Evolutionary conservation across 1,140 invertebrate genomes (phyloP).

Genomic region (Epicauta chinensis): DNA sequence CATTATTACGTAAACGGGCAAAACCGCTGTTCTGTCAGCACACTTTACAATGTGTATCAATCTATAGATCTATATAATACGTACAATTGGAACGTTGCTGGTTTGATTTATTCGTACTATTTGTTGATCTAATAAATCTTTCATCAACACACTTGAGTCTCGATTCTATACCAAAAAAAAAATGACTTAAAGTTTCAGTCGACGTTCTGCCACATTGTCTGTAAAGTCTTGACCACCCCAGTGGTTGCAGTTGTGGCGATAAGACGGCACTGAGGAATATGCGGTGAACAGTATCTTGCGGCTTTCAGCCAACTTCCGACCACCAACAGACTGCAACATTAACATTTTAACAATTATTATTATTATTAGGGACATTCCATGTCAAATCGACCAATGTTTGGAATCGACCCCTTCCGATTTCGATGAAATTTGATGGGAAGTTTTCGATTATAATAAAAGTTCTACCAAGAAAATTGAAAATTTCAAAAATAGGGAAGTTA

Average conservation of each 20-base stretch:
- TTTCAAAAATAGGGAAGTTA: no score
- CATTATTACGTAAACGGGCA: constrained; percentile 6
- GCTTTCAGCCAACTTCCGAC: background rate
- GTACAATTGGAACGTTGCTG: background rate
- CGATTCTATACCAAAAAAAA: no score
- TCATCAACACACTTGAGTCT: constrained; percentile 5
- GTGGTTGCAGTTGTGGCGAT: constrained; percentile 2
- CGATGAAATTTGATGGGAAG: no score
- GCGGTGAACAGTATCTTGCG: constrained; percentile 3
- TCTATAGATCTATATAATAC: no score
- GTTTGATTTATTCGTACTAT: constrained; percentile 17
- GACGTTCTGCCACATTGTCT: background rate
- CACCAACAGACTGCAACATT: no score
- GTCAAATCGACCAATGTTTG: no score
- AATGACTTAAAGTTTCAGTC: no score
- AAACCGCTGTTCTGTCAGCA: background rate
- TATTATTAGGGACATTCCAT: no score
- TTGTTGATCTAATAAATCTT: constrained; percentile 14
- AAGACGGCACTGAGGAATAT: constrained; percentile 12
- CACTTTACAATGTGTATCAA: background rate
- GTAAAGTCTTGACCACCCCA: constrained; percentile 3
- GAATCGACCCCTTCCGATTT: no score
- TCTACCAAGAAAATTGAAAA: no score
- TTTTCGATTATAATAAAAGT: no score
- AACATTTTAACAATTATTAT: no score